Conservation (phyloP, 2,113 vertebrate species). For the Caranx melampygus region DNA sequence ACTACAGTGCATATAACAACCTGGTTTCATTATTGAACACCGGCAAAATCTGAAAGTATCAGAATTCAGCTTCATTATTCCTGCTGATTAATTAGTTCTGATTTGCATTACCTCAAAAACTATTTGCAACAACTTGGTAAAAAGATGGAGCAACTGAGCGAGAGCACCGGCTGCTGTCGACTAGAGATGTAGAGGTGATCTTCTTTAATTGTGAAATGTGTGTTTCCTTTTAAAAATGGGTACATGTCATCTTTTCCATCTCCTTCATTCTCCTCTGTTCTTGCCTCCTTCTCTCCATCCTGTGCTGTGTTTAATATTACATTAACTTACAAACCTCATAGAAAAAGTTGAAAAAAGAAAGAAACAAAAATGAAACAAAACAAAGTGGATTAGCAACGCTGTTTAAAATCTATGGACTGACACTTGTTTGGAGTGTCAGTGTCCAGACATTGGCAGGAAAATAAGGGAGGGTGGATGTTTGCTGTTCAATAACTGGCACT, state of each 20-base stretch:
- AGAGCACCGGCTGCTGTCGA: slow-evolving; percentile 9
- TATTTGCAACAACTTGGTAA: slow-evolving; percentile 16
- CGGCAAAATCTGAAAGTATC: slow-evolving; percentile 13
- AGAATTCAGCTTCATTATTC: slow-evolving; percentile 24
- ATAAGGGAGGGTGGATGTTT: slow-evolving; percentile 34
- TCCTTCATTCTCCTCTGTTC: neutral
- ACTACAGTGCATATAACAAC: slow-evolving; percentile 49
- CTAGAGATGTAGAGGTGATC: neutral
- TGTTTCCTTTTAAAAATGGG: neutral
- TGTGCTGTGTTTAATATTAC: slow-evolving; percentile 28
- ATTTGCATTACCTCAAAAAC: slow-evolving; percentile 7
- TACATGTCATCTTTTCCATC: neutral
- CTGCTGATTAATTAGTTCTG: slow-evolving; percentile 1
- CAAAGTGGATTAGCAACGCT: slow-evolving; percentile 7
- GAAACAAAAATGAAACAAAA: neutral
- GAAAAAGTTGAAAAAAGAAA: slow-evolving; percentile 32
- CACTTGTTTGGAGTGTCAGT: slow-evolving; percentile 23
- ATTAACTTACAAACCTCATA: slow-evolving; percentile 48
- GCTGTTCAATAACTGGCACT: slow-evolving; percentile 40
- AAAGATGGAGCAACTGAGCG: slow-evolving; percentile 26
- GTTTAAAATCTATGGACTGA: slow-evolving; percentile 29
- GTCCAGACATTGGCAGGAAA: slow-evolving; percentile 37
- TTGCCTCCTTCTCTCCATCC: neutral
- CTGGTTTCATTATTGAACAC: slow-evolving; percentile 36
- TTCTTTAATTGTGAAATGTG: neutral